Base-by-base conservation (phyloP, 2,797 vertebrate genomes). In the Poecilia velifera region DNA sequence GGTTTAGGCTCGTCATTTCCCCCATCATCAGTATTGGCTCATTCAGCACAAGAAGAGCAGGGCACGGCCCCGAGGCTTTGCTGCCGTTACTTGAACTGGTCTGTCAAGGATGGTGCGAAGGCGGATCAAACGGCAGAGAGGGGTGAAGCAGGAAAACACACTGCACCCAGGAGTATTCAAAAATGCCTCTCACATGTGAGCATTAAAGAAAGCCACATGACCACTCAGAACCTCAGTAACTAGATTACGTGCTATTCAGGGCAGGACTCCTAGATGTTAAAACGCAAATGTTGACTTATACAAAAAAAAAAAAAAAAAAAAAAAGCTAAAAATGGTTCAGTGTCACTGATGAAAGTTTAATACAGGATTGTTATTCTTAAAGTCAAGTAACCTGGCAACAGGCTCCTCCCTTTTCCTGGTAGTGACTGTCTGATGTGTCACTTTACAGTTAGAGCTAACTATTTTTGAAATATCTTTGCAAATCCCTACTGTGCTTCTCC, bases 71-170 rank as follows among this genome's bases (percentile, higher is more conserved):
- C 1, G 2, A 77, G 80, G 76, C 85, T 82, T 71, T 36, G 39
- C 79, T 74, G 74, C 51, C 53, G 82, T 87, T 90, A 90, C 89
- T 87, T 89, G 87, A 93, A 91, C 87, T 79, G 64, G 77, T 81
- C 88, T 71, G 0, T 72, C n/a, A 87, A 89, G 86, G 78, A 77
- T 9, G 10, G 71, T 8, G 81, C 84, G 87, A 88, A 87, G 84
- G 73, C 31, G 16, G 85, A 92, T 94, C 88, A 93, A 92, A 91
- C 79, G 12, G 81, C 78, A 71, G 45, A 72, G 66, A 78, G 41
- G 79, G 84, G 73, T 66, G 77, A 86, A 86, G 85, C 83, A 81
- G 91, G 86, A 92, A 93, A 86, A 92, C 83, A 78, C 77, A 55
- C 70, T 22, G 20, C 28, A 14, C 89, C 81, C 89, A 9, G 39